Evolutionary conservation across 2,113 vertebrate species (phyloP).

Genomic region (Pseudorectes ferrugineus): DNA sequence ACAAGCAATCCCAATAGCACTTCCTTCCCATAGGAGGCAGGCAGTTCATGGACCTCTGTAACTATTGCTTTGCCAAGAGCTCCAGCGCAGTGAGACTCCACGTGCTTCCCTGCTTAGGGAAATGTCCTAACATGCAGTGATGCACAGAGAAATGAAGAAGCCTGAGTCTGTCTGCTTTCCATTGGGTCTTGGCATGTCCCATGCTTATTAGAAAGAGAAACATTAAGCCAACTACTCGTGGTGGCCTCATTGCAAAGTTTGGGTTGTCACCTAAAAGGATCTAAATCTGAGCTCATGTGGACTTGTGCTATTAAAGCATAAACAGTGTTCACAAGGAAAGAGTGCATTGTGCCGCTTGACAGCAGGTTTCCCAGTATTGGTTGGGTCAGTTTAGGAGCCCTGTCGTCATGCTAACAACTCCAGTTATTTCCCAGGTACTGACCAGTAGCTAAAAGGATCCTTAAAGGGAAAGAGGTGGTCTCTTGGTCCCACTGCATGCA

Average conservation of each 20-base stretch:
- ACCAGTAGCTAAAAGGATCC: neutral
- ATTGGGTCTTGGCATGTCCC: neutral
- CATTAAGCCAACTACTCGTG: neutral
- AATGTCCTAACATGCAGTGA: neutral
- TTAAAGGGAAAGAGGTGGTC: neutral
- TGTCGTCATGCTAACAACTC: neutral
- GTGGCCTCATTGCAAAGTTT: neutral
- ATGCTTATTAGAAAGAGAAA: neutral
- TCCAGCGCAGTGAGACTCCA: neutral
- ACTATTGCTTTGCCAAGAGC: neutral
- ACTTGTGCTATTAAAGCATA: neutral
- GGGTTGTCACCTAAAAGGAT: neutral
- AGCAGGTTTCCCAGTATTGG: neutral
- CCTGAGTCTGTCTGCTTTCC: neutral
- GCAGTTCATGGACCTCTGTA: neutral
- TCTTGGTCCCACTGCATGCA: neutral
- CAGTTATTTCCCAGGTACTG: neutral
- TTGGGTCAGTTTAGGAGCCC: neutral
- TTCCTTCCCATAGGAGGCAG: neutral
- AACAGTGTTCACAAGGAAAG: neutral
- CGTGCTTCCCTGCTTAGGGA: neutral
- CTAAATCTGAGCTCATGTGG: neutral
- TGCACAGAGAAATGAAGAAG: neutral
- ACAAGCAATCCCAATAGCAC: neutral
- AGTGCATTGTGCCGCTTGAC: neutral